Conservation (phyloP, 2,888 invertebrate species). For the Polymixis flavicincta region DNA sequence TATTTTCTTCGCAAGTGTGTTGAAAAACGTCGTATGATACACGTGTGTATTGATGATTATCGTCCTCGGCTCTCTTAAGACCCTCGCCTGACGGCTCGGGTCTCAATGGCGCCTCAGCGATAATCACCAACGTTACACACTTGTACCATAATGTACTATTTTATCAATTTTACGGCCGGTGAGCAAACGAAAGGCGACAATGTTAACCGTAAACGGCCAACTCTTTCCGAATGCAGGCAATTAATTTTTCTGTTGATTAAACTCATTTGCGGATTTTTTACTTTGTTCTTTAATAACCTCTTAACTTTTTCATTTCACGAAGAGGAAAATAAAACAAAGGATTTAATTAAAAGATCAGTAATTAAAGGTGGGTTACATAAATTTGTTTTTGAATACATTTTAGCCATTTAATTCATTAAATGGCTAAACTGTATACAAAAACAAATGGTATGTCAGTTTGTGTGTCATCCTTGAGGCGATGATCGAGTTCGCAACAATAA, state of each 20-base stretch:
- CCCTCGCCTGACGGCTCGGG: too few relatives aligned
- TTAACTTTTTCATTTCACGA: conserved; percentile 19
- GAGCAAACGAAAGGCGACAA: not conserved
- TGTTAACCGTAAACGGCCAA: not conserved
- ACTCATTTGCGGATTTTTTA: conserved; percentile 9
- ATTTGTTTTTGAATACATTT: not conserved
- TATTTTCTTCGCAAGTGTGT: too few relatives aligned
- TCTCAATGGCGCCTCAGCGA: too few relatives aligned
- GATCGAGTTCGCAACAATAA: conserved; percentile 16
- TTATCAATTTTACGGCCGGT: conserved; percentile 7
- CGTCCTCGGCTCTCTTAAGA: too few relatives aligned
- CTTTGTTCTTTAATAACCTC: conserved; percentile 16
- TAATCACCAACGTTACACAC: too few relatives aligned
- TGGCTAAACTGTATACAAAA: too few relatives aligned
- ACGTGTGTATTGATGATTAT: too few relatives aligned
- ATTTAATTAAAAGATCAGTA: conserved; percentile 17
- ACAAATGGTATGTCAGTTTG: not conserved
- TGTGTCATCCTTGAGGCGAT: conserved; percentile 15
- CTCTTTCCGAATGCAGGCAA: conserved; percentile 13
- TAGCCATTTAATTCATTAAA: not conserved
- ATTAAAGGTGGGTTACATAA: not conserved
- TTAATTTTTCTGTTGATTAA: conserved; percentile 26
- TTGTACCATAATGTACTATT: too few relatives aligned
- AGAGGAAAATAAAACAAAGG: conserved; percentile 1
- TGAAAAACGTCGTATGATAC: too few relatives aligned